These are phyloP conservation scores for Sepioteuthis lessoniana DNA, from an alignment of 2,888 invertebrate species.

Conservation along the genomic window DNA sequence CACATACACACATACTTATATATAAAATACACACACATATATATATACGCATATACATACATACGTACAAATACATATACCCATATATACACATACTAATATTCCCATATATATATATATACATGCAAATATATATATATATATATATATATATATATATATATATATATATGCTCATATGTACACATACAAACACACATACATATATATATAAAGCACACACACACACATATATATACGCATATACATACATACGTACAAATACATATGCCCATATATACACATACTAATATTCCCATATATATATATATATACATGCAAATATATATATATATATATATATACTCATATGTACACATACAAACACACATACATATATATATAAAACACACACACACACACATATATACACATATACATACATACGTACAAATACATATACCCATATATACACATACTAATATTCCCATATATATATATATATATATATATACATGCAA, in stretches of 20 bases:
- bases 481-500: neutral
- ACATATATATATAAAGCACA: conserved; percentile 38
- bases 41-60: neutral
- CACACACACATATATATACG: too few species aligned
- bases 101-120: conserved; percentile 21
- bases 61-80: conserved; percentile 24
- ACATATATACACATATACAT: conserved; percentile 43
- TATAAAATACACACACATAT: neutral
- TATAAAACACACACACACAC: conserved; percentile 41
- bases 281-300: too few species aligned
- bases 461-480: conserved; percentile 34
- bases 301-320: too few species aligned
- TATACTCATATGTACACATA: too few species aligned
- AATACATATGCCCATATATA: too few species aligned
- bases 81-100: neutral
- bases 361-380: conserved; percentile 40
- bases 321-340: conserved; percentile 24
- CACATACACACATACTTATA: conserved; percentile 47
- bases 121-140: neutral
- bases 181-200: neutral
- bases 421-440: conserved; percentile 41
- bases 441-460: too few species aligned
- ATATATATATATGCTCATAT: neutral
- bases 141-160: neutral
- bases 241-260: too few species aligned